Conservation (phyloP, 1,140 invertebrate genomes). For the Hetaerina americana region DNA sequence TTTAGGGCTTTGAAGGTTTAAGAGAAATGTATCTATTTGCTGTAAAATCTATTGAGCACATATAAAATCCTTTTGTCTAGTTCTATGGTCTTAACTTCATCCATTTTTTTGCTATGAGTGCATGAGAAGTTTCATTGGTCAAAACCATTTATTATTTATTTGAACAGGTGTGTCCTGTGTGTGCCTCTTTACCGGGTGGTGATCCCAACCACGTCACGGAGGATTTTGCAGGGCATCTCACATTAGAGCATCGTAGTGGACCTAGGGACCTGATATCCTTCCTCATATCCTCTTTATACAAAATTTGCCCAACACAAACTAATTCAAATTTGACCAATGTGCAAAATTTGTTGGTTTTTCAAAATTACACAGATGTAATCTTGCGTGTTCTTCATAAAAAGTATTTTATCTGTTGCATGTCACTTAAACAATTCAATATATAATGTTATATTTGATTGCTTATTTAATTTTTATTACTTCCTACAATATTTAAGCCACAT, state of each 20-base stretch:
- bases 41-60: too few relatives aligned
- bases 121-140: too few relatives aligned
- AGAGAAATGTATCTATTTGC: too few relatives aligned
- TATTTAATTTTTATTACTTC: background rate
- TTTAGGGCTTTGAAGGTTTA: too few relatives aligned
- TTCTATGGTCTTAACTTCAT: too few relatives aligned
- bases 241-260: conserved; percentile 81
- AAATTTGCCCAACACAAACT: conserved; percentile 13
- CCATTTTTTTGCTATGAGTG: too few relatives aligned
- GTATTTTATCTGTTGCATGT: background rate
- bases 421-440: background rate
- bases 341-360: conserved; percentile 4
- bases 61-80: too few relatives aligned
- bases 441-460: background rate
- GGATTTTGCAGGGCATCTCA: conserved; percentile 93
- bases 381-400: background rate
- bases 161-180: conserved; percentile 79
- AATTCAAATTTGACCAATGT: background rate
- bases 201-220: conserved; percentile 96
- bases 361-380: background rate
- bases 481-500: background rate
- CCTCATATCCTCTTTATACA: conserved; percentile 51
- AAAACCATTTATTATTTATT: conserved; percentile 18
- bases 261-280: conserved; percentile 77
- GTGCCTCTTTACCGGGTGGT: conserved; percentile 85